Evolutionary conservation across 2,113 vertebrate species (phyloP), one percentile per base, ranked within the genome.

Genomic region (Microcebus jonahi): DNA sequence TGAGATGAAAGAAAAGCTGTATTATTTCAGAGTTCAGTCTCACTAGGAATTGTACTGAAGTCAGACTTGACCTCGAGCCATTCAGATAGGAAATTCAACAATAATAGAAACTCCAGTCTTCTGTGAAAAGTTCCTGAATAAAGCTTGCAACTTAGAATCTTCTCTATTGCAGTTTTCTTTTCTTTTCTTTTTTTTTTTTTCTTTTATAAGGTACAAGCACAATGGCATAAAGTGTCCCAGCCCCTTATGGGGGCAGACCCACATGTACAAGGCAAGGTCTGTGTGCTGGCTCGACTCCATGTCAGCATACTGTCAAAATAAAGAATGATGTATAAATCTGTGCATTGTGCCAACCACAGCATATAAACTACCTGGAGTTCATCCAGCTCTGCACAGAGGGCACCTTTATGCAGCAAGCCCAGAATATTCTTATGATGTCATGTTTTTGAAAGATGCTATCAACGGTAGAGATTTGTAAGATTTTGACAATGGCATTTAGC

Each of bases 281-380:
- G 1, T 76, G 15, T 0, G 0, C 65, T 93, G 83, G 67, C 68
- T 94, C 34, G 23, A 80, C n/a, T 86, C 61, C 68, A 65, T 79
- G 27, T 85, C 63, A 89, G 45, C n/a, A 75, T 53, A 71, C 82
- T 90, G 88, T 96, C 94, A 97, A 96, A 96, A 88, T 68, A 92
- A 95, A 61, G 59, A n/a, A 94, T 57, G 48, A 96, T 80, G 7
- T 65, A 90, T 27, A 85, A 88, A 94, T 63, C 90, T 53, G 21
- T 82, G 59, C 31, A 53, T 3, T 21, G 45, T 85, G 81, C 88
- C 77, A 95, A 68, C 3, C 42, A 63, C 10, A 45, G 76, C 91
- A 65, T 73, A 73, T 68, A 88, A 96, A 96, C 77, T 63, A 31
- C 50, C 88, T 96, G 95, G 92, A 92, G 50, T 50, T 63, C 61